Percentiles rank a stretch among this genome's conserved stretches.
Evolutionary conservation across 2,888 invertebrate species (phyloP).

Genomic region (Ectropis crepuscularia): DNA sequence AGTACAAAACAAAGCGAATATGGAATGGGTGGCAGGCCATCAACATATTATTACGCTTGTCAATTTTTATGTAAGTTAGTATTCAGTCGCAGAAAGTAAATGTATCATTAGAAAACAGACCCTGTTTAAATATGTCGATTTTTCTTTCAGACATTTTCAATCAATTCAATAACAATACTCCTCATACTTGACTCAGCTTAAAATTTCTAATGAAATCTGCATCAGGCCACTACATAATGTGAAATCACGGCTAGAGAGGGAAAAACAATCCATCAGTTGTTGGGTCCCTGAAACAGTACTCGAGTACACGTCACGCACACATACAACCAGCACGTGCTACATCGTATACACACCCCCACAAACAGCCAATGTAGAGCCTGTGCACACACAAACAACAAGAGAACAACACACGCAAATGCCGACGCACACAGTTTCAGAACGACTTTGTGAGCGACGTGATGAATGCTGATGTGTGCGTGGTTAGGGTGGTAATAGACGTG

Average conservation of each 20-base stretch:
- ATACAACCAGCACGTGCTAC: slow-evolving; percentile 25
- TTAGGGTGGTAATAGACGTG: slow-evolving; percentile 26
- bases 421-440: slow-evolving; percentile 30
- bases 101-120: no score
- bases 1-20: no score
- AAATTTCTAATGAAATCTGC: slow-evolving; percentile 27
- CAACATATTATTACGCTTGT: no score
- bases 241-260: slow-evolving; percentile 55
- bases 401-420: slow-evolving; percentile 37
- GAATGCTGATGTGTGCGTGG: slow-evolving; percentile 41
- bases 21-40: no score
- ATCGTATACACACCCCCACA: slow-evolving; percentile 24
- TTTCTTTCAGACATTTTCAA: no score
- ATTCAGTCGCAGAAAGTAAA: no score
- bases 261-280: slow-evolving; percentile 65
- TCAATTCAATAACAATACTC: no score
- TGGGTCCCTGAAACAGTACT: slow-evolving; percentile 56
- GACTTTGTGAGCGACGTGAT: slow-evolving; percentile 31
- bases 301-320: slow-evolving; percentile 47
- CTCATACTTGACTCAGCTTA: no score
- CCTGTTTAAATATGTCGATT: no score
- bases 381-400: slow-evolving; percentile 29
- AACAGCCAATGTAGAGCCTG: slow-evolving; percentile 22
- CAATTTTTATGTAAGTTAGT: no score
- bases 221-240: slow-evolving; percentile 53